Conservation (phyloP, 2,797 vertebrate genomes). For the Ficedula albicollis region DNA sequence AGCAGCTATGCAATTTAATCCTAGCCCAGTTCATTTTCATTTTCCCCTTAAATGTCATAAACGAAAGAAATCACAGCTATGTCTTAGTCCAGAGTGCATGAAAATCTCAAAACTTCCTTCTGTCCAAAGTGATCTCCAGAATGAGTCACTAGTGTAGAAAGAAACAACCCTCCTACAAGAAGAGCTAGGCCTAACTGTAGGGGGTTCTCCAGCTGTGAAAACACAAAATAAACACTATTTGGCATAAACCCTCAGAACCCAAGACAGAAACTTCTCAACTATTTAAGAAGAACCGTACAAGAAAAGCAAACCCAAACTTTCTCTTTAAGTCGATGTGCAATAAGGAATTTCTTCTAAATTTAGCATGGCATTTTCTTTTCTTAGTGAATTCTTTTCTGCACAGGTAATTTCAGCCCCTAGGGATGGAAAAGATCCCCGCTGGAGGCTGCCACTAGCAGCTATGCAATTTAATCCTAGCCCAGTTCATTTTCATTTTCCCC, state of each 20-base stretch:
- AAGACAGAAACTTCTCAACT: neutral
- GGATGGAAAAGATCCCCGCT: neutral
- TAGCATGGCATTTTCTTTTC: neutral
- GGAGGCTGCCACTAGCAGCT: neutral
- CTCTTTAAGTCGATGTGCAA: neutral
- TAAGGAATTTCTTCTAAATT: constrained; percentile 24
- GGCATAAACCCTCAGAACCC: neutral
- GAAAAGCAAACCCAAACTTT: neutral
- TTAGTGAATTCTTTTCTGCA: constrained; percentile 54
- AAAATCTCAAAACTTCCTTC: constrained; percentile 5
- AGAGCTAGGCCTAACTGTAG: neutral
- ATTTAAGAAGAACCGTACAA: neutral
- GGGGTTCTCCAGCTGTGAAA: constrained; percentile 46
- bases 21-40: neutral
- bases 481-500: neutral
- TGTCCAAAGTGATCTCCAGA: neutral
- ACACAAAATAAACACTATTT: constrained; percentile 35
- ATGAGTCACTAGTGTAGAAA: constrained; percentile 35
- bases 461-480: neutral
- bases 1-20: neutral
- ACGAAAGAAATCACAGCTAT: neutral
- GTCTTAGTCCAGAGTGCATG: neutral
- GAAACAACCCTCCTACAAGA: constrained; percentile 20
- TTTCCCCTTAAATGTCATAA: neutral
- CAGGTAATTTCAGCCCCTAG: constrained; percentile 43